Conservation (phyloP, 2,797 vertebrate genomes). For the Sebastes minor region DNA sequence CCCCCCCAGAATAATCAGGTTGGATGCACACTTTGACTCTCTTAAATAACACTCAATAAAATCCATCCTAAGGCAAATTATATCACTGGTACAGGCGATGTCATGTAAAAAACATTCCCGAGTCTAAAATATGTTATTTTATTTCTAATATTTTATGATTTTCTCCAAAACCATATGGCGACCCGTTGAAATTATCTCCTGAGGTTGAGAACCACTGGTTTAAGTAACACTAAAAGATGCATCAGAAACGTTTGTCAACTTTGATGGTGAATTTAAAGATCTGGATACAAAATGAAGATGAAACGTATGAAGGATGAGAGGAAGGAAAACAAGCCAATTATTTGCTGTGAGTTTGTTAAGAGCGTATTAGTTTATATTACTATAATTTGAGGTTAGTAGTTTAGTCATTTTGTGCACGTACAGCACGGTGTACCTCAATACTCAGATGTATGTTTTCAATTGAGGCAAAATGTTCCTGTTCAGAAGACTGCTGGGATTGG, state of each 20-base stretch:
- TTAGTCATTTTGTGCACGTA: conserved; percentile 51
- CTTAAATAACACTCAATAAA: too few species aligned
- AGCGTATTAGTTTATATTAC: conserved; percentile 8
- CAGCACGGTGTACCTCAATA: conserved; percentile 79
- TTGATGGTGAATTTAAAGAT: background rate
- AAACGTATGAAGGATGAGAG: background rate
- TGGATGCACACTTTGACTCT: too few species aligned
- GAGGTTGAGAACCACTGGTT: background rate
- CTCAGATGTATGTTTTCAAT: conserved; percentile 82
- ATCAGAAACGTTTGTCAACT: background rate
- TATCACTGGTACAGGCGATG: too few species aligned
- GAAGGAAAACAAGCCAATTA: background rate
- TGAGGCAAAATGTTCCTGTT: conserved; percentile 76
- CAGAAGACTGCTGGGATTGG: conserved; percentile 75
- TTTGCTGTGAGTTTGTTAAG: conserved; percentile 18
- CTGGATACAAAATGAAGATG: background rate
- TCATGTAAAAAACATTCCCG: accelerated
- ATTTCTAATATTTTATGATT: too few species aligned
- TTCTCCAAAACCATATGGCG: too few species aligned
- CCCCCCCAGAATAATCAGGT: too few species aligned
- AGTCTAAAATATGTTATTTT: too few species aligned
- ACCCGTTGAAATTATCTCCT: too few species aligned
- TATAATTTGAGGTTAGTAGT: conserved; percentile 48
- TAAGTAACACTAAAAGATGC: background rate
- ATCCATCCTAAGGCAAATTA: too few species aligned